A percentile compares a stretch with the other conserved stretches of the same genome.
phyloP scores from a whole-genome alignment of 2,888 invertebrate genomes.

The Flexamia atlantica region DNA sequence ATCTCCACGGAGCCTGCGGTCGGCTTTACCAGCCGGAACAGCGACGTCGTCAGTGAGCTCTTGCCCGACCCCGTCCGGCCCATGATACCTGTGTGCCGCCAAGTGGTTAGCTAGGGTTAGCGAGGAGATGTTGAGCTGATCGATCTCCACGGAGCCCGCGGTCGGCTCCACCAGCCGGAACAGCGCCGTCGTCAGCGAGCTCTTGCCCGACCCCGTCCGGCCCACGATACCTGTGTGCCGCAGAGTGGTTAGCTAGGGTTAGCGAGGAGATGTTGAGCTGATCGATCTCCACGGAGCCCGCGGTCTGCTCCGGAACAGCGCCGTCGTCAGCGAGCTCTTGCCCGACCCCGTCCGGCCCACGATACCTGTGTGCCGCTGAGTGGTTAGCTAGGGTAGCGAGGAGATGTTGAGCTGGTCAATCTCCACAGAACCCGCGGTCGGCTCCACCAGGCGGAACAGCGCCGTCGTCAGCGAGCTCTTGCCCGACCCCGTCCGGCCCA shows the following conservation, averaged over 20 bases:
- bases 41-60: slow-evolving; percentile 78
- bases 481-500: slow-evolving; percentile 76
- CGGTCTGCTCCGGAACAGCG: slow-evolving; percentile 79
- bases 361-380: slow-evolving; percentile 72
- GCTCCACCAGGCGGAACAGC: slow-evolving; percentile 79
- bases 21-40: slow-evolving; percentile 80
- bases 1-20: slow-evolving; percentile 76
- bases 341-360: slow-evolving; percentile 77
- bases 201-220: slow-evolving; percentile 77
- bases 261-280: slow-evolving; percentile 76
- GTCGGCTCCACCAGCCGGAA: slow-evolving; percentile 79
- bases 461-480: slow-evolving; percentile 79
- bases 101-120: slow-evolving; percentile 74
- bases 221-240: slow-evolving; percentile 74
- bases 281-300: slow-evolving; percentile 78
- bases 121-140: slow-evolving; percentile 76
- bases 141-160: slow-evolving; percentile 77
- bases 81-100: slow-evolving; percentile 73
- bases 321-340: slow-evolving; percentile 79
- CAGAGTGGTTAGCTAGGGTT: slow-evolving; percentile 73
- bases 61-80: slow-evolving; percentile 78
- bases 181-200: slow-evolving; percentile 78
- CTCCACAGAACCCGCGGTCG: slow-evolving; percentile 76
- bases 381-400: slow-evolving; percentile 74
- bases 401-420: slow-evolving; percentile 78